Evolutionary conservation across 2,113 vertebrate species (phyloP).

Genomic region (Chloropsis cyanopogon): DNA sequence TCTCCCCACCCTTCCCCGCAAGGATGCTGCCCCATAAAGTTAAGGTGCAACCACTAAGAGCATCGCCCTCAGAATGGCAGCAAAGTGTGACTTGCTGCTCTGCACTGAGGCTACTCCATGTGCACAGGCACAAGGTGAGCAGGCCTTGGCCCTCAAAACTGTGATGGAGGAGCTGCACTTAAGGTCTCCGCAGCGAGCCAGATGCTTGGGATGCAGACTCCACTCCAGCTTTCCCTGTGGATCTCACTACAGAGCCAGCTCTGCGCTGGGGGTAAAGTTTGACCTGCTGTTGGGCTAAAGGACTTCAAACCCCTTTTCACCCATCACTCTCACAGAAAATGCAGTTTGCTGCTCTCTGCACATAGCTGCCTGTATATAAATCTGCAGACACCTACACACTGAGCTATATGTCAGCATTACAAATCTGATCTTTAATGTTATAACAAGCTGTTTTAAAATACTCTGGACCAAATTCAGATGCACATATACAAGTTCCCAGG

Average conservation of each 20-base stretch:
- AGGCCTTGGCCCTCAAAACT: background rate
- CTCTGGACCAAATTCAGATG: background rate
- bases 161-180: background rate
- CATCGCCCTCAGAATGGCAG: background rate
- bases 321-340: background rate
- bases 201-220: background rate
- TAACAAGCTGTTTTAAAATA: slow-evolving; percentile 27
- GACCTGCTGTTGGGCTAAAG: background rate
- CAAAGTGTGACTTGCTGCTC: background rate
- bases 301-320: background rate
- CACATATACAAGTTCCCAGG: background rate
- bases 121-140: fast-evolving
- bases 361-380: background rate
- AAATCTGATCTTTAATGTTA: background rate
- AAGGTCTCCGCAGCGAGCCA: background rate
- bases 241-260: background rate
- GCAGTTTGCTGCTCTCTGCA: background rate
- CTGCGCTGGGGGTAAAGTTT: background rate
- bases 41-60: background rate
- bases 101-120: fast-evolving
- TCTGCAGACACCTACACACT: background rate
- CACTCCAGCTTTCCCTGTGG: background rate
- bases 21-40: background rate
- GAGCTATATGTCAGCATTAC: background rate
- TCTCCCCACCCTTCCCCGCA: background rate